phyloP scores from a whole-genome alignment of 2,113 vertebrate species.

The Perognathus longimembris region DNA sequence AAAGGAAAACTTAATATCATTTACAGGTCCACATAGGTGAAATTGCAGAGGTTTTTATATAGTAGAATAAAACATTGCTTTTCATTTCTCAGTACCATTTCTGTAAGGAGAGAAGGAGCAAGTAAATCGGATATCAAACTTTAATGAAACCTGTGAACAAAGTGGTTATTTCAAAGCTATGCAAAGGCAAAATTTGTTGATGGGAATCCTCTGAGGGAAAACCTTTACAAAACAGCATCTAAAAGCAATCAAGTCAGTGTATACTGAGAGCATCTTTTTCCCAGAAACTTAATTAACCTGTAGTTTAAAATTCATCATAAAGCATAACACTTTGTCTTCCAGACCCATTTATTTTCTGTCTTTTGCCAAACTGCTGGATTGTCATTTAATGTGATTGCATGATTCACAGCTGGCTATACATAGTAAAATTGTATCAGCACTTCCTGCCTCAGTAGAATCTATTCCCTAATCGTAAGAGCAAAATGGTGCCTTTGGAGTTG shows the following conservation, averaged over 20 bases:
- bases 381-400: slow-evolving; percentile 85
- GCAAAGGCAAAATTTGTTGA: slow-evolving; percentile 67
- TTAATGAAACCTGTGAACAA: slow-evolving; percentile 67
- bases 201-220: slow-evolving; percentile 52
- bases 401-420: slow-evolving; percentile 82
- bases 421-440: slow-evolving; percentile 81
- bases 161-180: slow-evolving; percentile 62
- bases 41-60: slow-evolving; percentile 56
- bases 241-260: slow-evolving; percentile 56
- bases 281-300: slow-evolving; percentile 53
- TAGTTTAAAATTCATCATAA: slow-evolving; percentile 73
- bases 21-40: neutral
- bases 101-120: slow-evolving; percentile 64
- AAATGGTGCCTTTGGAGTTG: slow-evolving; percentile 82
- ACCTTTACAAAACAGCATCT: slow-evolving; percentile 62
- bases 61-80: slow-evolving; percentile 60
- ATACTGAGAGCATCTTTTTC: neutral
- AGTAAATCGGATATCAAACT: slow-evolving; percentile 67
- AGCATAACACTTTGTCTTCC: slow-evolving; percentile 70
- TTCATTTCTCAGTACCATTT: slow-evolving; percentile 60
- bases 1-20: slow-evolving; percentile 63
- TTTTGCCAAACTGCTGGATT: slow-evolving; percentile 81
- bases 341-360: slow-evolving; percentile 74
- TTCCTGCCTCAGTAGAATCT: slow-evolving; percentile 83
- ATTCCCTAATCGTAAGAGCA: slow-evolving; percentile 86